Evolutionary conservation across 2,113 vertebrate species (phyloP).

Genomic region (Ornithorhynchus anatinus): DNA sequence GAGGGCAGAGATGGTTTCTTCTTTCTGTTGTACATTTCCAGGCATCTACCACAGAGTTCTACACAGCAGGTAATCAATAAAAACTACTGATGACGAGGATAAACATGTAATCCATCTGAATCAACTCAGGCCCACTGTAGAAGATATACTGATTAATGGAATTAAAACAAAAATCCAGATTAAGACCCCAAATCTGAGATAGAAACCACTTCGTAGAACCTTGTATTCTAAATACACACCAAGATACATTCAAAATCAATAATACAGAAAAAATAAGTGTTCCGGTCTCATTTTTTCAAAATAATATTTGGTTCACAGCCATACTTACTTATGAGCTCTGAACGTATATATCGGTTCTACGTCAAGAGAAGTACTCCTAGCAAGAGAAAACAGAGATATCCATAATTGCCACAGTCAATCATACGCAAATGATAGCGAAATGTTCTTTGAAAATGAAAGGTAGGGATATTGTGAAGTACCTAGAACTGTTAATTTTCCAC

Average conservation of each 20-base stretch:
- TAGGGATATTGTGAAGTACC: no score
- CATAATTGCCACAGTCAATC: no score
- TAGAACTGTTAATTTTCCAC: no score
- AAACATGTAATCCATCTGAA: no score
- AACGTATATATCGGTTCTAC: constrained; percentile 99
- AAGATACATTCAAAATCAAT: neutral
- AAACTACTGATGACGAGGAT: no score
- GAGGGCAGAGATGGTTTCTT: no score
- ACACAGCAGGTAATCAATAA: no score
- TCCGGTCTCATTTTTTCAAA: neutral
- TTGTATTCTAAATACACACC: neutral
- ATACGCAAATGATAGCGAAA: neutral
- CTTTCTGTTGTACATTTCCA: no score
- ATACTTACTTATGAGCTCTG: constrained; percentile 93
- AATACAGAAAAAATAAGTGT: neutral
- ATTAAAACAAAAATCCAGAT: constrained; percentile 21
- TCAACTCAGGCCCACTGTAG: no score
- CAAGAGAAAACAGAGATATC: no score
- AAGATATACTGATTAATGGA: no score
- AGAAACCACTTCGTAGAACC: constrained; percentile 6
- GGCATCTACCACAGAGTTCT: no score
- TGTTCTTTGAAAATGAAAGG: constrained; percentile 8
- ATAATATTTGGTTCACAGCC: neutral
- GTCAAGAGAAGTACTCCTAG: constrained; percentile 93
- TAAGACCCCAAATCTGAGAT: neutral